A percentile compares a stretch with the other conserved stretches of the same genome.
phyloP scores from a whole-genome alignment of 64 coral and sea anemone genomes.

The Stichodactyla mertensii region DNA sequence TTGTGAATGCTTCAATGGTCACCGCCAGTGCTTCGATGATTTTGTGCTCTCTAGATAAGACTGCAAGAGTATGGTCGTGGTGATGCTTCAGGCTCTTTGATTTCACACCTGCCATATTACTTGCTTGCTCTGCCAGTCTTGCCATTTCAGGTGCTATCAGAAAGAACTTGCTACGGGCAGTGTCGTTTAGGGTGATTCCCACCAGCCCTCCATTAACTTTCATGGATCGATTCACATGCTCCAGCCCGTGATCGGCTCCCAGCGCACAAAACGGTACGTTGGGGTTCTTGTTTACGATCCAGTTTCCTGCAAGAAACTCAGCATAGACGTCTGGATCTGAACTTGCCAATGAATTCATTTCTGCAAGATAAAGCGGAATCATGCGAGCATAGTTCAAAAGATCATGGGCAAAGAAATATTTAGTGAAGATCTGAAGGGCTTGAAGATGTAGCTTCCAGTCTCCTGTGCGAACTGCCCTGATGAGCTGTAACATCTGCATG shows the following conservation, averaged over 20 bases:
- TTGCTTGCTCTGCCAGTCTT: conserved; percentile 44
- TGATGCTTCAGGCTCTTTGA: not conserved
- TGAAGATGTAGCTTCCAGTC: too few relatives aligned
- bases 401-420: too few relatives aligned
- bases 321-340: too few relatives aligned
- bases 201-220: conserved; percentile 1
- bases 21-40: not conserved
- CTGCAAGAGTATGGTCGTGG: not conserved
- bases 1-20: not conserved
- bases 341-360: too few relatives aligned
- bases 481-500: too few relatives aligned
- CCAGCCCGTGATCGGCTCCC: conserved; percentile 23
- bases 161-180: conserved; percentile 7
- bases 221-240: conserved; percentile 11
- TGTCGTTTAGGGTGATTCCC: conserved; percentile 7
- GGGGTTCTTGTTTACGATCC: conserved; percentile 30
- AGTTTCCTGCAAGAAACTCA: conserved; percentile 16
- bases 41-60: not conserved
- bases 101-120: conserved; percentile 31
- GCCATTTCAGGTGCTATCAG: conserved; percentile 47
- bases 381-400: too few relatives aligned
- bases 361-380: too few relatives aligned
- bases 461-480: too few relatives aligned
- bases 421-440: too few relatives aligned
- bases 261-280: conserved; percentile 21